Base-by-base conservation (phyloP, 1,140 invertebrate genomes). In the Stegodyphus mimosarum region DNA sequence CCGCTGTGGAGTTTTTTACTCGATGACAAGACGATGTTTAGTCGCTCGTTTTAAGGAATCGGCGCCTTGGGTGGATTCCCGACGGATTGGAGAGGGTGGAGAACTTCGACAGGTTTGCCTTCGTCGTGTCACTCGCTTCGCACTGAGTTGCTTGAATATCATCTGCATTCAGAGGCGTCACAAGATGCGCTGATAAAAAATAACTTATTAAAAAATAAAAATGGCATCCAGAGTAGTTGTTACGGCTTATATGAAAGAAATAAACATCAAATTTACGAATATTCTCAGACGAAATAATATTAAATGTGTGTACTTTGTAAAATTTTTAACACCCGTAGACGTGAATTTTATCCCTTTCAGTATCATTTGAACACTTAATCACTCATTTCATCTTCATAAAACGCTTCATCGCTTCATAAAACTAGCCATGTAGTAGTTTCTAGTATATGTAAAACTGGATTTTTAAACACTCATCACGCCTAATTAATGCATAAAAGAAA, bases 21-120 rank as follows among this genome's bases (percentile, higher is more conserved):
- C 15, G 55, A 60, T 60, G 55, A 60, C 55, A 60, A 60, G 55
- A 11, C 55, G 55, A 60, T 60, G 55, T 60, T 73, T 73, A 17
- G 53, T 10, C 49, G 33, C 33, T 33, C 33, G 33, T 33, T 33
- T 33, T 33, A 15, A 64, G 17, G 6, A 64, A 64, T 64, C 63
- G 17, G 9, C 13, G 5, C 13, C 13, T 13, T 64, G 17, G 17
- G 63, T 64, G 13, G 63, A 15, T 64, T 64, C 17, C 63, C 13
- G 17, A 6, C 63, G 17, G 9, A 64, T 7, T 64, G 13, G 13
- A 64, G 33, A 3, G 33, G 33, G 33, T 64, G 13, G 13, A 64
- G 33, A 33, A n/a, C 67, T 70, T 48, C 67, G 17, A 70, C 33
- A 11, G 48, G 18, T 70, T n/a, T n/a, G n/a, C n/a, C 67, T 33